Evolutionary conservation across 2,888 invertebrate species (phyloP).

Genomic region (Azorinus chamasolen): DNA sequence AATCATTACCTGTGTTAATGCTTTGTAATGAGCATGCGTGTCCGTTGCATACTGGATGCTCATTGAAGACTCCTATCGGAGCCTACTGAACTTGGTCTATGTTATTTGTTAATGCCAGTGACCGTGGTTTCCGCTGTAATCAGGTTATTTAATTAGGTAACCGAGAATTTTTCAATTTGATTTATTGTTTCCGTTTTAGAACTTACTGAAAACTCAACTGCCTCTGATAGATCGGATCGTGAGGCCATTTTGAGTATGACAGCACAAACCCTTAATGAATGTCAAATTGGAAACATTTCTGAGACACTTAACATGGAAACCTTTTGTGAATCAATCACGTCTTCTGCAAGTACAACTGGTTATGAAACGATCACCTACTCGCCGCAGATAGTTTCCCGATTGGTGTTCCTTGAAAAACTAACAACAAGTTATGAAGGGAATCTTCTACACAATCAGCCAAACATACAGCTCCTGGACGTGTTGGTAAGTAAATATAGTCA

Average conservation of each 20-base stretch:
- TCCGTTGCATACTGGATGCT: no score
- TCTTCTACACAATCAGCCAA: slow-evolving; percentile 35
- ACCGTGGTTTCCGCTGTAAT: no score
- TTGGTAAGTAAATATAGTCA: no score
- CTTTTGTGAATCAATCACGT: slow-evolving; percentile 45
- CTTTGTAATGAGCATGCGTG: no score
- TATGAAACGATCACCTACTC: slow-evolving; percentile 39
- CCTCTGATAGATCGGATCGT: slow-evolving; percentile 26
- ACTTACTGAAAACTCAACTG: slow-evolving; percentile 34
- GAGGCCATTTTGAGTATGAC: slow-evolving; percentile 35
- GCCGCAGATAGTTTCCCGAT: slow-evolving; percentile 37
- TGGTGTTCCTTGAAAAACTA: slow-evolving; percentile 28
- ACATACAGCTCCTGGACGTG: slow-evolving; percentile 30
- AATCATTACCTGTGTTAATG: no score
- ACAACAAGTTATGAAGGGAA: slow-evolving; percentile 41
- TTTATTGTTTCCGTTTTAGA: no score
- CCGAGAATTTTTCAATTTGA: no score
- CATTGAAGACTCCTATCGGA: no score
- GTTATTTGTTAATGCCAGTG: no score
- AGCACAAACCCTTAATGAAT: slow-evolving; percentile 59
- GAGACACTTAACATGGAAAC: slow-evolving; percentile 41
- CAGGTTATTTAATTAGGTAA: no score
- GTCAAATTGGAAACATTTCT: slow-evolving; percentile 60
- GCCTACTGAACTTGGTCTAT: no score
- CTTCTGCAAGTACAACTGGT: slow-evolving; percentile 15